phyloP scores from a whole-genome alignment of 2,797 vertebrate species.

The Nannoperca australis region DNA sequence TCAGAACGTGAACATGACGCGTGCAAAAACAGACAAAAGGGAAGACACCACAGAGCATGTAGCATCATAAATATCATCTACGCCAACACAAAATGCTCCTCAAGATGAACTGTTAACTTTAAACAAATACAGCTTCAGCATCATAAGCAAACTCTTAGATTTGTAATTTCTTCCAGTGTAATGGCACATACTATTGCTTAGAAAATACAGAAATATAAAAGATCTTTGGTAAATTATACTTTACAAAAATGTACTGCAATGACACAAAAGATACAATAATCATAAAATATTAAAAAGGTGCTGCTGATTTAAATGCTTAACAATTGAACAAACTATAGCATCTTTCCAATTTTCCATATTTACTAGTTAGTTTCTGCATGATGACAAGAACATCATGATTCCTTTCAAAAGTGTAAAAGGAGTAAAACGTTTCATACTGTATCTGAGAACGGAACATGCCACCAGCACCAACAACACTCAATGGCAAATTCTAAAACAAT shows the following conservation, averaged over 20 bases:
- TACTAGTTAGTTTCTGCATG: conserved; percentile 20
- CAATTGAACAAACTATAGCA: conserved; percentile 11
- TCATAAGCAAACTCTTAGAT: conserved; percentile 44
- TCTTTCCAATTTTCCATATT: conserved; percentile 18
- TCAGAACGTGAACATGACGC: conserved; percentile 44
- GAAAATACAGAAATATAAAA: conserved; percentile 65
- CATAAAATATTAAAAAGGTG: conserved; percentile 59
- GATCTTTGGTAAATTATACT: conserved; percentile 70
- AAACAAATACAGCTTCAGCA: conserved; percentile 60
- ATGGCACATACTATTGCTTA: conserved; percentile 74
- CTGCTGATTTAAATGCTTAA: conserved; percentile 48
- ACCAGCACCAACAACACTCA: conserved; percentile 22
- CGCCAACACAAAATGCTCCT: conserved; percentile 35
- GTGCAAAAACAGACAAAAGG: conserved; percentile 47
- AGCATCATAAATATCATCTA: conserved; percentile 58
- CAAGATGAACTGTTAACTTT: conserved; percentile 34
- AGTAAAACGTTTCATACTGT: neutral
- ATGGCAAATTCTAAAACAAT: conserved; percentile 7
- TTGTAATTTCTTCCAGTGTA: conserved; percentile 85
- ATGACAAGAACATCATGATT: neutral
- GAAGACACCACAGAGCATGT: conserved; percentile 30
- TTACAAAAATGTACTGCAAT: conserved; percentile 56
- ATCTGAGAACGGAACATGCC: neutral
- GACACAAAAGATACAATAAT: conserved; percentile 47
- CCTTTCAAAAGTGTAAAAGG: conserved; percentile 12